These are phyloP conservation scores for Batillaria attramentaria DNA, from an alignment of 1,140 invertebrate genomes.

Conservation along the genomic window DNA sequence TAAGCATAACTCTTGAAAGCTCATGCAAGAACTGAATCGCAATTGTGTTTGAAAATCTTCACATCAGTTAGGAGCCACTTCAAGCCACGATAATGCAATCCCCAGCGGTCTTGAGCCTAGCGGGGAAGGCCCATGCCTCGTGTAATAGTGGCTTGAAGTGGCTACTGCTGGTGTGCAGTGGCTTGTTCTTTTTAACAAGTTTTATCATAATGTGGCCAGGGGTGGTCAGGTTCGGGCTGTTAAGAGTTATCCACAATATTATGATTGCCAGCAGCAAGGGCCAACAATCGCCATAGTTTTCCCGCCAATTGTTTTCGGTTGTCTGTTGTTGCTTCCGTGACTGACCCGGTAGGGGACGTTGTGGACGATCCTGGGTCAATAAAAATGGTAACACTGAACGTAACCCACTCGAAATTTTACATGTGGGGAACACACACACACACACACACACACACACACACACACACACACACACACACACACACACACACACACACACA, in stretches of 20 bases:
- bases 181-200: no score
- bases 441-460: neutral
- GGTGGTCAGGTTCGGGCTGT: no score
- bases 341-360: no score
- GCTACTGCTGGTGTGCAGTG: no score
- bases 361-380: no score
- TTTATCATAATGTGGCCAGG: no score
- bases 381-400: neutral
- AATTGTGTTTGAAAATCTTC: neutral
- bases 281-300: constrained; percentile 2
- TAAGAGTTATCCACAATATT: neutral
- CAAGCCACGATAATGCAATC: neutral
- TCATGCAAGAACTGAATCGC: neutral
- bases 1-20: neutral
- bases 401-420: neutral
- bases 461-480: constrained; percentile 8
- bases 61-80: neutral
- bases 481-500: neutral
- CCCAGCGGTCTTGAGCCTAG: no score
- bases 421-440: neutral
- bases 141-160: no score
- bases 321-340: no score
- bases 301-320: no score
- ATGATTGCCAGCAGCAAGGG: neutral
- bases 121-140: no score